Percentiles rank a stretch among this genome's conserved stretches.
Evolutionary conservation across 2,797 vertebrate species (phyloP).

Genomic region (Eospalax fontanierii): DNA sequence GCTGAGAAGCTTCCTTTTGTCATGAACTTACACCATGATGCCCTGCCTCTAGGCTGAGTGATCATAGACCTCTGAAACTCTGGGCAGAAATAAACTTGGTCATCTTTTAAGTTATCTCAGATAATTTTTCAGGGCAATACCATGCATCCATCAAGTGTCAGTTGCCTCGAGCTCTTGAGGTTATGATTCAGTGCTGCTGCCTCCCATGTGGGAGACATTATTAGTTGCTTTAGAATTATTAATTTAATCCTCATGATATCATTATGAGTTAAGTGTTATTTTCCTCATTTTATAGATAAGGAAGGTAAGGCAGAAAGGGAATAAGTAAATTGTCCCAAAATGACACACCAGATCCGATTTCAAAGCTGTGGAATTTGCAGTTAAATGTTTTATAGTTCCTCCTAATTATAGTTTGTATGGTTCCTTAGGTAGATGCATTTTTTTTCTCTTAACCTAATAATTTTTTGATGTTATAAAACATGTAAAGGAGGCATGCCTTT

Average conservation of each 20-base stretch:
- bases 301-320: neutral
- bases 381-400: neutral
- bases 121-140: neutral
- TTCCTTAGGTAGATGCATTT: neutral
- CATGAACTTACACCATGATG: too few species aligned
- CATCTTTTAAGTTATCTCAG: neutral
- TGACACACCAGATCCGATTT: slow-evolving; percentile 18
- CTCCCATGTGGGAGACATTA: neutral
- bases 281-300: too few species aligned
- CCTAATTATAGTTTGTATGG: neutral
- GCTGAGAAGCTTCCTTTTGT: neutral
- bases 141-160: too few species aligned
- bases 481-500: neutral
- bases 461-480: too few species aligned
- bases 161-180: neutral
- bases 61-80: neutral
- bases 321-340: neutral
- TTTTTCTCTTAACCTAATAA: neutral
- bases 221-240: neutral
- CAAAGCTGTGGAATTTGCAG: neutral
- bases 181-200: neutral
- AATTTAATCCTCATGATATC: neutral
- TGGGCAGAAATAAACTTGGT: neutral
- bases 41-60: too few species aligned
- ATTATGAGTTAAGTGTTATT: neutral